Conservation (phyloP, 2,888 invertebrate genomes). For the Podotricha telesiphe region DNA sequence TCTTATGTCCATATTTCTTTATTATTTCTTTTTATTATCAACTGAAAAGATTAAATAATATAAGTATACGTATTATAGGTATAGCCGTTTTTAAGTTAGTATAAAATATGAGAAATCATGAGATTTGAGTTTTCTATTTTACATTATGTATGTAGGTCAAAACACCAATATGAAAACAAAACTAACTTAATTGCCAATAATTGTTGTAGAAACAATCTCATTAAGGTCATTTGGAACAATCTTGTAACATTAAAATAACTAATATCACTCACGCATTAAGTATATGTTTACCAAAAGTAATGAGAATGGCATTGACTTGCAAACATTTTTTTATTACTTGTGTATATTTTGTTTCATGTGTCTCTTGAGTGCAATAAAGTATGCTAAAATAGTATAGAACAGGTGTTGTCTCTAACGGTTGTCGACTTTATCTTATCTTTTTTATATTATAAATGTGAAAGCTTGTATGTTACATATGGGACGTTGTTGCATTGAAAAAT, state of each 20-base stretch:
- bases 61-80: too few species aligned
- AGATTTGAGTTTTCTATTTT: too few species aligned
- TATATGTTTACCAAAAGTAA: too few species aligned
- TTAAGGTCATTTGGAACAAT: background rate
- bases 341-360: too few species aligned
- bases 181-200: background rate
- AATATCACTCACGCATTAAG: background rate
- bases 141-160: background rate
- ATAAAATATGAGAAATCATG: too few species aligned
- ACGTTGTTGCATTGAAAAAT: background rate
- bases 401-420: background rate
- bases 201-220: background rate
- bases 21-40: too few species aligned
- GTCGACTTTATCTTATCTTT: constrained; percentile 9
- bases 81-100: too few species aligned
- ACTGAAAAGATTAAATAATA: too few species aligned
- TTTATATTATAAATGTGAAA: background rate
- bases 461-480: background rate
- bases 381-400: background rate
- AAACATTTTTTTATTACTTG: too few species aligned
- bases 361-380: too few species aligned
- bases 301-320: too few species aligned
- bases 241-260: background rate
- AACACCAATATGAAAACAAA: background rate
- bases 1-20: background rate